These are phyloP conservation scores for Halichoerus grypus DNA, from an alignment of 2,113 vertebrate genomes.

Conservation along the genomic window DNA sequence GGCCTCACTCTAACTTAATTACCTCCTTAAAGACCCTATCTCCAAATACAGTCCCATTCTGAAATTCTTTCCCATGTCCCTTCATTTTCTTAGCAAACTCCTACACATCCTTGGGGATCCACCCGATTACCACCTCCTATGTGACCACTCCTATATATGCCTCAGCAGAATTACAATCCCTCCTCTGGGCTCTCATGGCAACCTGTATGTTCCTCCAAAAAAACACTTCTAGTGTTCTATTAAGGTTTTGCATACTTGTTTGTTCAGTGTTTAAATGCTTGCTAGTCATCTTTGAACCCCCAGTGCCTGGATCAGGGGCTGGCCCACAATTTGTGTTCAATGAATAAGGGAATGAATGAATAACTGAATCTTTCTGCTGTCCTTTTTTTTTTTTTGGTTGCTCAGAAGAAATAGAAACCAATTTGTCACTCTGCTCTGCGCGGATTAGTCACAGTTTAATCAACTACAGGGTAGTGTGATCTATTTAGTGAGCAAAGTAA, in stretches of 20 bases:
- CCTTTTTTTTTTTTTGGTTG: not conserved
- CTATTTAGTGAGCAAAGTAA: slow-evolving; percentile 31
- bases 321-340: not conserved
- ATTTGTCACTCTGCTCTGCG: slow-evolving; percentile 53
- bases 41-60: not conserved
- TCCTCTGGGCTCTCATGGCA: not conserved
- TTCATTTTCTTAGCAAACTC: slow-evolving; percentile 26
- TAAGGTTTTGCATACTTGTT: not conserved
- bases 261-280: not conserved
- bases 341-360: not conserved
- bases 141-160: not conserved
- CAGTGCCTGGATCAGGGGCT: not conserved
- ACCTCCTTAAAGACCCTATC: not conserved
- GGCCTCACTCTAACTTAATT: not conserved
- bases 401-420: slow-evolving; percentile 42
- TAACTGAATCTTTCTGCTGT: not conserved
- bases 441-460: slow-evolving; percentile 60
- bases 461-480: not conserved
- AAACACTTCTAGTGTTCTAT: not conserved
- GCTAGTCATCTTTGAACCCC: not conserved
- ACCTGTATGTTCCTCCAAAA: not conserved
- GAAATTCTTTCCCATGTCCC: not conserved
- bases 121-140: not conserved
- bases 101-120: not conserved
- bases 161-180: not conserved